phyloP scores from a whole-genome alignment of 2,113 vertebrate genomes.

The Poeciliopsis retropinna region DNA sequence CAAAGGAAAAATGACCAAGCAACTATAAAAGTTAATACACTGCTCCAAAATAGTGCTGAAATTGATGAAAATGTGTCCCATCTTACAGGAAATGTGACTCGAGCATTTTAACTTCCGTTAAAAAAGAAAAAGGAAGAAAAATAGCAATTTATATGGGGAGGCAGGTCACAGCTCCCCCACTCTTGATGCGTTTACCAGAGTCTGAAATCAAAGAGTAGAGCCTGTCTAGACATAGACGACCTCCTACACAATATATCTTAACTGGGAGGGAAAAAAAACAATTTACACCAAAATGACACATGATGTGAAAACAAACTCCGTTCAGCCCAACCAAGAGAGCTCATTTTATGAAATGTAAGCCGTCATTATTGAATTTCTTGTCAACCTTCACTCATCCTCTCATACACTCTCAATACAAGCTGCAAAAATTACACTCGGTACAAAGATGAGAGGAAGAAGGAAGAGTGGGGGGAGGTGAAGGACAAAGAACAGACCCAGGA shows the following conservation, averaged over 20 bases:
- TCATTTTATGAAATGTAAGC: slow-evolving; percentile 28
- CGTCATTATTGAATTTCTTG: slow-evolving; percentile 49
- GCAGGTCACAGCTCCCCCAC: slow-evolving; percentile 11
- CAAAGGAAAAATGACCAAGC: slow-evolving; percentile 12
- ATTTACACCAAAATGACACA: slow-evolving; percentile 5
- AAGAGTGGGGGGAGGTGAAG: slow-evolving; percentile 14
- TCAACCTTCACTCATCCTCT: slow-evolving; percentile 10
- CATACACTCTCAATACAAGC: slow-evolving; percentile 22
- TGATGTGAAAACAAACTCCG: background rate
- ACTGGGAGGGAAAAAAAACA: slow-evolving; percentile 15
- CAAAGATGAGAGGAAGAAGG: background rate
- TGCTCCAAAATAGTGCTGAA: slow-evolving; percentile 5
- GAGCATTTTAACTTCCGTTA: background rate
- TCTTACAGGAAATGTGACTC: background rate
- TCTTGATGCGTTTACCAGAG: slow-evolving; percentile 39
- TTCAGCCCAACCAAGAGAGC: background rate
- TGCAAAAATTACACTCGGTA: slow-evolving; percentile 11
- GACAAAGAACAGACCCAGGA: slow-evolving; percentile 30
- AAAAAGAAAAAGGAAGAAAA: background rate
- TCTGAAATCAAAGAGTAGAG: slow-evolving; percentile 47
- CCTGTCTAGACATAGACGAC: slow-evolving; percentile 54
- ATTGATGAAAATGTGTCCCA: slow-evolving; percentile 4
- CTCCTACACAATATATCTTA: slow-evolving; percentile 50
- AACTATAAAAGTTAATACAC: slow-evolving; percentile 29
- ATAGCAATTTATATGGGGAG: slow-evolving; percentile 3